These are phyloP conservation scores for Apocrypta bakeri DNA, from an alignment of 1,140 invertebrate genomes.

Conservation along the genomic window DNA sequence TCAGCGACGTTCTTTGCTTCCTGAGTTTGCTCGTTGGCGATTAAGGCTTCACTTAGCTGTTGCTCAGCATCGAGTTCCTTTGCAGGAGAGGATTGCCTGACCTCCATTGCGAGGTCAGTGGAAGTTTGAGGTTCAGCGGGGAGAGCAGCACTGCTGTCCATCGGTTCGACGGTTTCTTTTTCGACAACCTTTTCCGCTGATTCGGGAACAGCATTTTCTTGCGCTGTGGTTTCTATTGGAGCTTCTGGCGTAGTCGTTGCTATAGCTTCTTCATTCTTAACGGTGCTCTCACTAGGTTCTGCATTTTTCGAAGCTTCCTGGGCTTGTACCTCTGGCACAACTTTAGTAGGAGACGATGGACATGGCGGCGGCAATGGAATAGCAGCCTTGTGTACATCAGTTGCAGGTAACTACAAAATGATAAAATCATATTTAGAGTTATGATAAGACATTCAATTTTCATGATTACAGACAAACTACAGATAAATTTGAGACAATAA, in stretches of 20 bases:
- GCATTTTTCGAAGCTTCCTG: neutral
- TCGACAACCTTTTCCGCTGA: conserved; percentile 23
- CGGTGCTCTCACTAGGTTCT: neutral
- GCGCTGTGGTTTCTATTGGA: neutral
- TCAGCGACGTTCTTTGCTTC: conserved; percentile 1
- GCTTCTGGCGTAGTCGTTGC: neutral
- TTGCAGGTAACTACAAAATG: neutral
- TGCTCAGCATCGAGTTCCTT: conserved; percentile 29
- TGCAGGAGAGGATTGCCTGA: conserved; percentile 50
- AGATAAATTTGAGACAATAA: conserved; percentile 1
- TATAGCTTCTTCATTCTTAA: neutral
- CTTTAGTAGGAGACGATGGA: conserved; percentile 30
- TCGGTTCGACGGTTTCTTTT: conserved; percentile 10
- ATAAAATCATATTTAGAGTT: neutral
- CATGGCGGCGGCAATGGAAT: conserved; percentile 43
- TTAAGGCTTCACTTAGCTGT: conserved; percentile 12
- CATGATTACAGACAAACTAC: neutral
- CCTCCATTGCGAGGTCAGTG: conserved; percentile 14
- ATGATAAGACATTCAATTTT: neutral
- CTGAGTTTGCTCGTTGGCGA: neutral
- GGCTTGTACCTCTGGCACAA: neutral
- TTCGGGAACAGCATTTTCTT: neutral
- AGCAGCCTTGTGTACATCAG: conserved; percentile 35
- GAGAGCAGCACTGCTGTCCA: neutral
- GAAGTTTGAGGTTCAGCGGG: neutral